Evolutionary conservation across 2,888 invertebrate genomes (phyloP), one percentile per base, ranked within the genome.

Genomic region (Drosophila incognita): DNA sequence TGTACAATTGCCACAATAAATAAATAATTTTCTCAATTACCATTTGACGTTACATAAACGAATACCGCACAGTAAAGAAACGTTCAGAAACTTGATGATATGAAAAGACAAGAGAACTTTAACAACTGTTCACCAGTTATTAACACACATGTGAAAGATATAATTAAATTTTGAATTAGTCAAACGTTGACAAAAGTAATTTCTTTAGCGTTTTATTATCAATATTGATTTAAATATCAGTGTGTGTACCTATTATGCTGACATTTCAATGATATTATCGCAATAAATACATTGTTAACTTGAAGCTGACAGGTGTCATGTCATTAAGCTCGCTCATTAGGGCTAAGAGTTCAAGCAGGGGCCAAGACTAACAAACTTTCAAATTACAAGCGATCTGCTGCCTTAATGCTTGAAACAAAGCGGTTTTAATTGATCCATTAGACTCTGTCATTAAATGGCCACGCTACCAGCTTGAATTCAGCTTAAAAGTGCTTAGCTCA

Each of bases 1-100:
- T 83, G 83, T 76, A 38, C 61, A 71, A 83, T 67, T 79, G 68
- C 65, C 63, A 21, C 67, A 70, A 78, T 82, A 74, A 82, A 72
- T 76, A 74, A 70, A 48, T 82, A 64, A 82, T 80, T 82, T 71
- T 62, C 65, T 66, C 56, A 72, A 67, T 68, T 66, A 63, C 42
- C 35, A 64, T 65, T 61, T 59, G 31, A 52, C 42, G 54, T 81
- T 75, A 65, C 75, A 76, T 72, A 68, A 78, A 42, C 31, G n/a
- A 38, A 52, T 21, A 27, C 40, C 13, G 24, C 18, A 49, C 56
- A 33, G 36, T 52, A 57, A 64, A n/a, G 18, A 29, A 56, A 57
- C 52, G 40, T 40, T 36, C 10, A 27, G 27, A n/a, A n/a, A 60
- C 24, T 49, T 8, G 13, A 24, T 11, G 13, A 38, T 18, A n/a